A percentile compares a stretch with the other conserved stretches of the same genome.
phyloP scores from a whole-genome alignment of 2,888 invertebrate genomes.

The Acleris cristana region DNA sequence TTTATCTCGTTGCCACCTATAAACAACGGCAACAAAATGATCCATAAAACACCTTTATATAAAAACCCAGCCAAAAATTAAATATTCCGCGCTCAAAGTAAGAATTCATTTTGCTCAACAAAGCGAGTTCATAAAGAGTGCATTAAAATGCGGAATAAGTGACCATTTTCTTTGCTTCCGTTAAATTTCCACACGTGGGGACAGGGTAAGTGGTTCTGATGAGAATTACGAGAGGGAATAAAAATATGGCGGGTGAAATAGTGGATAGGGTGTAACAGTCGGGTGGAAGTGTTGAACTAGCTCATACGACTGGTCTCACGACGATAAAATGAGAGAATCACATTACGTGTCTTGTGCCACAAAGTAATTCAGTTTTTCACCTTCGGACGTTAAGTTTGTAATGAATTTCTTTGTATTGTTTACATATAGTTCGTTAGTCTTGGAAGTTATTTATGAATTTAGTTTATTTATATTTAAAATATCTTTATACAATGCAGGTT shows the following conservation, averaged over 20 bases:
- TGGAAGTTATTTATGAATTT: too few species aligned
- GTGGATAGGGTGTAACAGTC: conserved; percentile 31
- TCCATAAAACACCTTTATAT: neutral
- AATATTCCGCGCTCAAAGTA: conserved; percentile 13
- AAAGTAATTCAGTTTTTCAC: too few species aligned
- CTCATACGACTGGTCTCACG: neutral
- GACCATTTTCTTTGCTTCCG: conserved; percentile 49
- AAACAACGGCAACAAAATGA: too few species aligned
- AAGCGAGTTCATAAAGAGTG: conserved; percentile 25
- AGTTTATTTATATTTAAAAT: too few species aligned
- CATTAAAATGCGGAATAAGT: conserved; percentile 42
- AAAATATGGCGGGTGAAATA: conserved; percentile 45
- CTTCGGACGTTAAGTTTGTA: too few species aligned
- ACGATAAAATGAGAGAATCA: neutral
- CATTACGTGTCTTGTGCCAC: too few species aligned
- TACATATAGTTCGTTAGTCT: too few species aligned
- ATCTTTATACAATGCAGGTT: too few species aligned
- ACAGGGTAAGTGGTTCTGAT: conserved; percentile 40
- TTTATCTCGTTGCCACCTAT: too few species aligned
- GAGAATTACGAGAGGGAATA: conserved; percentile 51
- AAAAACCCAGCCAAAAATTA: conserved; percentile 6
- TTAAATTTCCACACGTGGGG: conserved; percentile 56
- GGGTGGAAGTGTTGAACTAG: conserved; percentile 13
- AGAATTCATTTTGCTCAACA: conserved; percentile 16
- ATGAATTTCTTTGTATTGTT: too few species aligned